Base-by-base conservation (phyloP, 2,888 invertebrate genomes). In the Platycheirus rosarum region DNA sequence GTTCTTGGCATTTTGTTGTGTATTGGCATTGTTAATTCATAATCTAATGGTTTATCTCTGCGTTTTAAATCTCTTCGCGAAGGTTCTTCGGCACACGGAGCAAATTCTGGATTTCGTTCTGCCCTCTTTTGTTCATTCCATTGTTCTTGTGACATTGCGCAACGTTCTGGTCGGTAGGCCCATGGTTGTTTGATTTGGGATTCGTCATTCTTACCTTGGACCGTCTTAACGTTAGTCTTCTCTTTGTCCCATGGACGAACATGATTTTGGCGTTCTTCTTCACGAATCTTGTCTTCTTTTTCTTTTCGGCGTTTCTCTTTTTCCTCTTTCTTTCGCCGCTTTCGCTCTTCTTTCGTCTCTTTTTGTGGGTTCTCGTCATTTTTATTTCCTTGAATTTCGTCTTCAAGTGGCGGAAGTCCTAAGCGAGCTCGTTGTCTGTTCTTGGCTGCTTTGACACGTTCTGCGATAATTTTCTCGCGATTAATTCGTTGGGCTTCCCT, bases 41-140 rank as follows among this genome's bases (percentile, higher is more conserved):
- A 44, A 2, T 57, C 37, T 4, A 40, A 16, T 6, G 20, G 11
- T n/a, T 5, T 14, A 0, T 32, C 16, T 35, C n/a, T 66, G 23
- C 73, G 55, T 44, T 69, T 70, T 0, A 55, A 57, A 2, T 69
- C 63, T 9, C 20, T 44, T 9, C 51, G 35, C 13, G 68, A 26
- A 14, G 76, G 44, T 20, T 62, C 53, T 13, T 88, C 87, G 0
- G 84, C 65, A 2, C 85, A 53, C 2, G 97, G 97, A 0, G 96
- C 97, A 91, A 97, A 97, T 89, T 97, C 96, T 0, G 92, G 87
- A 20, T 92, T 91, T 84, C 97, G 92, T 87, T 95, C 94, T 63
- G 91, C 91, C 84, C 97, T 92, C 88, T 95, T 93, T 86, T 95
- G 94, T 29, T 89, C 89, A 75, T 90, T 90, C 91, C 91, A 91